phyloP scores from a whole-genome alignment of 2,113 vertebrate genomes.

The Eurypyga helias region DNA sequence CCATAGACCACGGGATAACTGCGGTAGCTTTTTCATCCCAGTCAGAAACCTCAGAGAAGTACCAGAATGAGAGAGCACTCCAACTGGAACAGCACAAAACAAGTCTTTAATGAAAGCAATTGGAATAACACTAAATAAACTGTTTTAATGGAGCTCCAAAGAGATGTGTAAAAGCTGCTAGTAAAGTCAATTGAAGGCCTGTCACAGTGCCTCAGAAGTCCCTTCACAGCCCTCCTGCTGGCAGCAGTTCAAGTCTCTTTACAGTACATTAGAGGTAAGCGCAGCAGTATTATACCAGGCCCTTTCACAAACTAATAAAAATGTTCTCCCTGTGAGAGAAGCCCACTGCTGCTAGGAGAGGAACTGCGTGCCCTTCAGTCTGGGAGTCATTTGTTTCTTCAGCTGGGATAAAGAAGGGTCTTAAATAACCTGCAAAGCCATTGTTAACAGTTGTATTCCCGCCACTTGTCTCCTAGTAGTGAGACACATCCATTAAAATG shows the following conservation, averaged over 20 bases:
- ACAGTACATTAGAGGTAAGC: conserved; percentile 10
- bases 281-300: neutral
- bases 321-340: neutral
- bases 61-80: neutral
- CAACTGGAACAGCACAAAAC: conserved; percentile 28
- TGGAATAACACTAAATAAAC: conserved; percentile 54
- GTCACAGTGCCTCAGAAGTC: conserved; percentile 20
- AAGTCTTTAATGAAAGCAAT: conserved; percentile 43
- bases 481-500: neutral
- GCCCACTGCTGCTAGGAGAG: neutral
- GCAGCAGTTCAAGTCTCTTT: conserved; percentile 16
- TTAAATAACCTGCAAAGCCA: neutral
- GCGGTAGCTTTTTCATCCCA: neutral
- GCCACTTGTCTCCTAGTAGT: neutral
- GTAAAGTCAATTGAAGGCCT: conserved; percentile 50
- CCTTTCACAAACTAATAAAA: conserved; percentile 32
- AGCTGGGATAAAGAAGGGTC: neutral
- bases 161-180: conserved; percentile 35
- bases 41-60: neutral
- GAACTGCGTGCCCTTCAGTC: neutral
- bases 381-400: conserved; percentile 8
- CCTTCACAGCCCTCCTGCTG: conserved; percentile 17
- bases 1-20: neutral
- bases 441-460: neutral
- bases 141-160: conserved; percentile 35